These are phyloP conservation scores for Salmo trutta DNA, from an alignment of 2,797 vertebrate species.

Conservation along the genomic window DNA sequence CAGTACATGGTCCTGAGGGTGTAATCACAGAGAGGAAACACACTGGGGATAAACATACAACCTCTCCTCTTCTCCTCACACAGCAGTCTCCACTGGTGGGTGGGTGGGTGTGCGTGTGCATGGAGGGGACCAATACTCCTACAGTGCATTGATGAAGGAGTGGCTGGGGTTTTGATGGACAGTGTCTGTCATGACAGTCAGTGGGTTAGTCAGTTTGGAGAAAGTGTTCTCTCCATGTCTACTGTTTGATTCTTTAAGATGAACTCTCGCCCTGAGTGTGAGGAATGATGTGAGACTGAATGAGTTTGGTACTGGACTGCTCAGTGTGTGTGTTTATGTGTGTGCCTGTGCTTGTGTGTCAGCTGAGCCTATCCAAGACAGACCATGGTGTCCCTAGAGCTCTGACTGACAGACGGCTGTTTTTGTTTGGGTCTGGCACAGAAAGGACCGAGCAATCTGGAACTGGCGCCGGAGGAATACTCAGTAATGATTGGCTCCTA, in stretches of 20 bases:
- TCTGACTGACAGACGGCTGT: conserved; percentile 41
- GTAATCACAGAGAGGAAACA: conserved; percentile 69
- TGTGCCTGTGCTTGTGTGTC: not conserved
- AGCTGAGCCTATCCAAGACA: conserved; percentile 35
- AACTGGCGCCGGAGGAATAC: conserved; percentile 89
- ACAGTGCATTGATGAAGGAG: conserved; percentile 40
- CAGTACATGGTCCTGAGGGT: conserved; percentile 60
- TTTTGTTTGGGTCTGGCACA: conserved; percentile 68
- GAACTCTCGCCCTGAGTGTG: conserved; percentile 43
- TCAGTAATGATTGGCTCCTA: conserved; percentile 91
- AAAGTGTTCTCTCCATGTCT: too few relatives aligned
- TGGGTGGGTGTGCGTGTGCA: not conserved
- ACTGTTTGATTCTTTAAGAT: conserved; percentile 65
- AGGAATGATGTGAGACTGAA: conserved; percentile 22
- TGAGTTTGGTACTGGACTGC: conserved; percentile 41
- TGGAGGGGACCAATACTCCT: conserved; percentile 64
- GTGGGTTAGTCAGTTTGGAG: conserved; percentile 14
- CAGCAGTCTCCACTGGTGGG: conserved; percentile 15
- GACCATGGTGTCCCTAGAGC: conserved; percentile 22
- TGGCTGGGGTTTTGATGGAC: conserved; percentile 58
- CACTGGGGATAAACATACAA: conserved; percentile 38
- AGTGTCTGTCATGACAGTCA: conserved; percentile 40
- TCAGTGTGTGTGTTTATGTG: conserved; percentile 17
- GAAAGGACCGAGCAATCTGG: conserved; percentile 91
- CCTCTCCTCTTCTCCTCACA: too few relatives aligned